Evolutionary conservation across 2,888 invertebrate species (phyloP), one percentile per base, ranked within the genome.

Genomic region (Euclidia mi): DNA sequence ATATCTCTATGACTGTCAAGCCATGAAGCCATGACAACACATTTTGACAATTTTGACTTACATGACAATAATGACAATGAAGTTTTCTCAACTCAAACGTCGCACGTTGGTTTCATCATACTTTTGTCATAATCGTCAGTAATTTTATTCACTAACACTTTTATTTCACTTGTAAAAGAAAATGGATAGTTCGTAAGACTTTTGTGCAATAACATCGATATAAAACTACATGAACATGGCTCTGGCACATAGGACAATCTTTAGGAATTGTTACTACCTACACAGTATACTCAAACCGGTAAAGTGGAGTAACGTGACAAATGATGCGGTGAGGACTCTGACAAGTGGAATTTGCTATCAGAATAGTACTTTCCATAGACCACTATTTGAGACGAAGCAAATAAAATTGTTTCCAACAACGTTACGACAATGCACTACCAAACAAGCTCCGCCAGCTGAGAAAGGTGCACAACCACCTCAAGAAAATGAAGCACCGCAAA

Each of bases 271-370:
- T 76, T 73, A 81, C 69, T 77, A 73, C 65, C 47, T 89, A 49
- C 75, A 78, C 60, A 84, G 76, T 66, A 61, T 89, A 84, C 84
- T 87, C 77, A 88, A 88, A 85, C 88, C 89, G 77, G 85, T 85
- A 34, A 88, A 84, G 80, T 89, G 85, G 84, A 83, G 73, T 85
- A 61, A 81, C 57, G 63, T 67, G 18, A 84, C 70, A 75, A 81
- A 76, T 68, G 78, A 78, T 70, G 79, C 87, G 49, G 15, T 82
- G 65, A 82, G 86, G 77, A 71, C 84, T 65, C 65, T 89, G 64
- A 66, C 84, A 58, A 88, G 81, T 81, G 79, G 82, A 56, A 66
- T 83, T 79, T 81, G 76, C 67, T 83, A 82, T 74, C 78, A 81
- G 57, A 87, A 76, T 68, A 72, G 17, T 10, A 60, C 43, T 60